Evolutionary conservation across 2,888 invertebrate species (phyloP), one percentile per base, ranked within the genome.

Genomic region (Tipula lateralis): DNA sequence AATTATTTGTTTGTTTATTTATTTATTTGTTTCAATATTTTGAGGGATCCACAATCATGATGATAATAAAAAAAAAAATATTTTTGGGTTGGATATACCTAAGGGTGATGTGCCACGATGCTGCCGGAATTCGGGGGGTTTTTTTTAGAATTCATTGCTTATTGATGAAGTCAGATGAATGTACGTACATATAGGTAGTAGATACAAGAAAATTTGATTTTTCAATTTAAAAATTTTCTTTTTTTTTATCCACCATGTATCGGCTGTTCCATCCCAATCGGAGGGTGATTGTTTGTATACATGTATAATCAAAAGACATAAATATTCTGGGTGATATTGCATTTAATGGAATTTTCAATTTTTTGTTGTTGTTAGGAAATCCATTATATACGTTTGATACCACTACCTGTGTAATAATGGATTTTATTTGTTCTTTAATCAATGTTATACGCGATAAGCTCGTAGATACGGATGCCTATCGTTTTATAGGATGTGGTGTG

Each of bases 11-110:
- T 50, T 44, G 44, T 44, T 44, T 66, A 24, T 66, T 66, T 66
- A 66, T 66, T 66, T 66, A 66, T 66, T 66, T 66, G 66, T 66
- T 66, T 66, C 66, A 66, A 66, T 66, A 66, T 66, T 66, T 66
- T 66, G 66, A 66, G 66, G 66, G 66, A 66, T 66, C 19, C 9
- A 66, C 66, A 66, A 66, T 66, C 66, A 66, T 66, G 24, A 66
- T 66, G 66, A 66, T 66, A 24, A 66, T 66, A 66, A 66, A 13
- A 66, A 24, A 13, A 24, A 24, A 24, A 12, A 9, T 50, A 5
- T 16, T 6, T 50, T 50, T 50, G 44, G 44, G 44, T 50, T 50
- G 44, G 9, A 16, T 50, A 16, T 50, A 66, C 66, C 66, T 66
- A 66, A 66, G 66, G 66, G 66, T 66, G 44, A 50, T 50, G n/a